These are phyloP conservation scores for Drosophila pseudoobscura DNA, from an alignment of 1,140 invertebrate species.

Conservation along the genomic window DNA sequence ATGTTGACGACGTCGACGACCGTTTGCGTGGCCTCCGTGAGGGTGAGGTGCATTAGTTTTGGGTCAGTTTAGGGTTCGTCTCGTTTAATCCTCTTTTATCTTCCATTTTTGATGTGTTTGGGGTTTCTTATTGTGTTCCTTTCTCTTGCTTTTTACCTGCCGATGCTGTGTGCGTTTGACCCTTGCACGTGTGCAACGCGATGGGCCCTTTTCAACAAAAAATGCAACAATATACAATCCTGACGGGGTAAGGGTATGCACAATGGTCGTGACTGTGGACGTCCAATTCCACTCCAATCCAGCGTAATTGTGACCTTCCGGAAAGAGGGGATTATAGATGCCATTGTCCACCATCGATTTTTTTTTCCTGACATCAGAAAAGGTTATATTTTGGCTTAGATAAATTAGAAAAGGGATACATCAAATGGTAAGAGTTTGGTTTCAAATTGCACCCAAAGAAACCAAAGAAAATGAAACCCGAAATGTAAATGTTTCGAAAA, in stretches of 20 bases:
- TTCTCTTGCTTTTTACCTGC: constrained; percentile 58
- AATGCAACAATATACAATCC: constrained; percentile 67
- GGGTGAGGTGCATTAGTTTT: constrained; percentile 65
- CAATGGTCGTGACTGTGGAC: constrained; percentile 32
- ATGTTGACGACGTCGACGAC: constrained; percentile 26
- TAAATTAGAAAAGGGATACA: constrained; percentile 35
- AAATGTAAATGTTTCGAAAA: constrained; percentile 35
- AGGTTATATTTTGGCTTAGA: constrained; percentile 16
- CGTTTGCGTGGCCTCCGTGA: constrained; percentile 41
- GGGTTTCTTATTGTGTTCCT: constrained; percentile 36
- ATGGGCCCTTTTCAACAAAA: constrained; percentile 50
- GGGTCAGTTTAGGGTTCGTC: constrained; percentile 73
- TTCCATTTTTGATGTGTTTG: constrained; percentile 45
- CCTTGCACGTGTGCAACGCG: constrained; percentile 70
- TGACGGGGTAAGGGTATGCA: constrained; percentile 26
- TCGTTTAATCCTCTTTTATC: constrained; percentile 71
- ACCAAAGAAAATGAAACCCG: constrained; percentile 24
- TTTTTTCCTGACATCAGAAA: constrained; percentile 44
- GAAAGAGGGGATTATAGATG: constrained; percentile 68
- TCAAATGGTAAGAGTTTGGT: constrained; percentile 37
- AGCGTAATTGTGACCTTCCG: constrained; percentile 70
- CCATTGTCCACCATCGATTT: constrained; percentile 37
- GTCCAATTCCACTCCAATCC: constrained; percentile 59
- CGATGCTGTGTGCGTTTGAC: constrained; percentile 37
- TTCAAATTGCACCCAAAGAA: constrained; percentile 20